Percentiles rank a stretch among this genome's conserved stretches.
phyloP scores from a whole-genome alignment of 2,888 invertebrate genomes.

The Zygothrica quintamaculata region DNA sequence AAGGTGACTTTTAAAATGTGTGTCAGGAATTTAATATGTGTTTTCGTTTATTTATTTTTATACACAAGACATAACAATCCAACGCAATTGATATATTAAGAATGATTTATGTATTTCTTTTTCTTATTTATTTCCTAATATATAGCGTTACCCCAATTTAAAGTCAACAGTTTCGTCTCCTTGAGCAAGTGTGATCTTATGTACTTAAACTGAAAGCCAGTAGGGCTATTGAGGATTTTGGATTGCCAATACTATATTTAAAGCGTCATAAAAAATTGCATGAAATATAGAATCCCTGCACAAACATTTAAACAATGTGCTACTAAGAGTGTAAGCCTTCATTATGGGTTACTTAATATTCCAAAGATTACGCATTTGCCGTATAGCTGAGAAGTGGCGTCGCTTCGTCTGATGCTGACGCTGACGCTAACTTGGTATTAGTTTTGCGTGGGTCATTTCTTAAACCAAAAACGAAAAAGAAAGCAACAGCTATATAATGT shows the following conservation, averaged over 20 bases:
- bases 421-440: too few species aligned
- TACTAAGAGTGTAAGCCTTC: constrained; percentile 33
- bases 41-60: not conserved
- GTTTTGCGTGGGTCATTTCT: too few species aligned
- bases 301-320: constrained; percentile 33
- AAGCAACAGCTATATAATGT: too few species aligned
- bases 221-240: constrained; percentile 27
- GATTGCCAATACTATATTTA: constrained; percentile 44
- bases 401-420: constrained; percentile 55
- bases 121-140: too few species aligned
- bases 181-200: constrained; percentile 46
- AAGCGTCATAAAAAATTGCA: constrained; percentile 33
- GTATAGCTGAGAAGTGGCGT: constrained; percentile 44
- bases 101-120: too few species aligned
- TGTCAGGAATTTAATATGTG: not conserved
- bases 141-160: too few species aligned
- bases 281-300: constrained; percentile 19
- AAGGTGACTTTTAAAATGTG: not conserved
- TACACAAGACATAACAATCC: too few species aligned
- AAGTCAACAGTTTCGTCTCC: constrained; percentile 40
- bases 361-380: constrained; percentile 53
- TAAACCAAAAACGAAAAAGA: too few species aligned
- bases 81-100: too few species aligned
- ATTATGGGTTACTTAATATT: constrained; percentile 20
- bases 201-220: constrained; percentile 61